These are phyloP conservation scores for Cyprinodon diabolis DNA, from an alignment of 2,797 vertebrate species.

Conservation along the genomic window DNA sequence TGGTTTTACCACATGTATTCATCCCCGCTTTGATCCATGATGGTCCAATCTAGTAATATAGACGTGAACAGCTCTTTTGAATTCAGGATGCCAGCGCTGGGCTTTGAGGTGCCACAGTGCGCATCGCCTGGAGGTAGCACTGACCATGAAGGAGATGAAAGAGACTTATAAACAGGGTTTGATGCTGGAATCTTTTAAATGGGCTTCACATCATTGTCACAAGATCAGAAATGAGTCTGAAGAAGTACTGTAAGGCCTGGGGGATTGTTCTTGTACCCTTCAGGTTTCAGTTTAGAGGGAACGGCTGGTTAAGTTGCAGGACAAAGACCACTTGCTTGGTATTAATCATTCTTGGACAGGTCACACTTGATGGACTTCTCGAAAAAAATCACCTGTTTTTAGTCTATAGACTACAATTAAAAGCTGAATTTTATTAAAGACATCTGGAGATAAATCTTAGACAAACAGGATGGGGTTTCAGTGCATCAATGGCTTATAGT, in stretches of 20 bases:
- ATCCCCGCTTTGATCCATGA: conserved; percentile 42
- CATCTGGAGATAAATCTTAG: neutral
- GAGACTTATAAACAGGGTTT: conserved; percentile 24
- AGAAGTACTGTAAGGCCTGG: conserved; percentile 15
- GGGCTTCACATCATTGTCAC: conserved; percentile 48
- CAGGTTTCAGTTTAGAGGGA: conserved; percentile 1
- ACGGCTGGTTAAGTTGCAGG: conserved; percentile 16
- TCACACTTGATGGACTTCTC: neutral
- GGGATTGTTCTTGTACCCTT: conserved; percentile 1
- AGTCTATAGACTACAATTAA: neutral
- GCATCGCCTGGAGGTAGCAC: conserved; percentile 37
- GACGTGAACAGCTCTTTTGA: conserved; percentile 44
- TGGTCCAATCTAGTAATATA: conserved; percentile 19
- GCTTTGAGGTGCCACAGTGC: conserved; percentile 25
- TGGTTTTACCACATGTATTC: conserved; percentile 33
- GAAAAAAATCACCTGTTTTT: neutral
- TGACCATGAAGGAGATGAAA: conserved; percentile 56
- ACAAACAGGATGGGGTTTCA: too few relatives aligned
- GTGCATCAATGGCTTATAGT: neutral
- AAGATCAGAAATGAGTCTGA: conserved; percentile 26
- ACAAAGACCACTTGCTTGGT: conserved; percentile 26
- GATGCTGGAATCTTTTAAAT: conserved; percentile 37
- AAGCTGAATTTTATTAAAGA: too few relatives aligned
- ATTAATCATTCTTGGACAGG: conserved; percentile 30
- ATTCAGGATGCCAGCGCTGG: conserved; percentile 5